These are phyloP conservation scores for Drosophila nigritarsus DNA, from an alignment of 2,888 invertebrate genomes.

Conservation along the genomic window DNA sequence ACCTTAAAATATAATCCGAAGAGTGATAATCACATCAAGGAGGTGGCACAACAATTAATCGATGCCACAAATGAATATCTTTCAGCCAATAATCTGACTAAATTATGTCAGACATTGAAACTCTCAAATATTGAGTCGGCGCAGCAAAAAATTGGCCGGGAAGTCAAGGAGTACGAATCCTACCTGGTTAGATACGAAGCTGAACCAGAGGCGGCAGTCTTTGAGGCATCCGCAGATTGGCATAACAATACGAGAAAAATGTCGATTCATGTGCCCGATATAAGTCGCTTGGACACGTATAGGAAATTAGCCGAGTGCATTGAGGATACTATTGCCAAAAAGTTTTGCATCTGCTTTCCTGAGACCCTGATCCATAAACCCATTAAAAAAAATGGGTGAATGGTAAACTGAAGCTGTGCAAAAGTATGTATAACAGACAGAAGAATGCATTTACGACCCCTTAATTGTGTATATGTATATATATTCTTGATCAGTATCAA, in stretches of 20 bases:
- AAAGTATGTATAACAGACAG: neutral
- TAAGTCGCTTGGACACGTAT: conserved; percentile 47
- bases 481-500: neutral
- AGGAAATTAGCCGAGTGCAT: conserved; percentile 25
- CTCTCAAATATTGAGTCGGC: conserved; percentile 42
- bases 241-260: conserved; percentile 22
- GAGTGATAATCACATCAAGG: conserved; percentile 8
- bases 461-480: neutral
- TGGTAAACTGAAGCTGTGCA: neutral
- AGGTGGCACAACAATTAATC: conserved; percentile 50
- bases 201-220: conserved; percentile 16
- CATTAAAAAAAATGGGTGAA: neutral
- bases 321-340: conserved; percentile 68
- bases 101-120: conserved; percentile 53
- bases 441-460: neutral
- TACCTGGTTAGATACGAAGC: conserved; percentile 40
- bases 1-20: neutral
- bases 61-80: conserved; percentile 69
- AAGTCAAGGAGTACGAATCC: conserved; percentile 8
- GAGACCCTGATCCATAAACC: neutral
- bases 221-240: conserved; percentile 41
- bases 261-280: conserved; percentile 39
- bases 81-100: conserved; percentile 49
- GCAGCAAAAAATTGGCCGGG: conserved; percentile 17
- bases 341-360: conserved; percentile 70